Conservation (phyloP, 2,113 vertebrate species). For the Pituophis catenifer region DNA sequence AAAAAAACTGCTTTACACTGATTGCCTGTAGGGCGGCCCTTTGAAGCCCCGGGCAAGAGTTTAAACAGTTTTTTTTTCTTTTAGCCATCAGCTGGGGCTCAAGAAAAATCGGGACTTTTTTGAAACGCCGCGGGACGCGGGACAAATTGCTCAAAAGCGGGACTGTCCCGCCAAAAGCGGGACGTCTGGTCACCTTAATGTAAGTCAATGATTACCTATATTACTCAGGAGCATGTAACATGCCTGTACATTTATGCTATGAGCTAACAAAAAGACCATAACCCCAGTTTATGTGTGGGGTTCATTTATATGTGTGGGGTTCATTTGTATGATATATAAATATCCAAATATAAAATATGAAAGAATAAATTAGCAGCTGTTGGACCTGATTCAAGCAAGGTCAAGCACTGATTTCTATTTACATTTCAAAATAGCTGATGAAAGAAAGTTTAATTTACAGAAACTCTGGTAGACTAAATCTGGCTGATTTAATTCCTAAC, state of each 20-base stretch:
- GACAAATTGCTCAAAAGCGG: too few species aligned
- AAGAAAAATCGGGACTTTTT: too few species aligned
- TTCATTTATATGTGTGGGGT: not conserved
- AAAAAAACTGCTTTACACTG: too few species aligned
- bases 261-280: not conserved
- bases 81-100: too few species aligned
- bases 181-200: too few species aligned
- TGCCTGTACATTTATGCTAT: not conserved
- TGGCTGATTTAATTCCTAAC: not conserved
- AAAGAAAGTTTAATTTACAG: not conserved
- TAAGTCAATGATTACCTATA: not conserved
- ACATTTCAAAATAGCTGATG: not conserved
- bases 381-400: not conserved
- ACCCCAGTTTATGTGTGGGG: rapidly evolving
- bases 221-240: not conserved
- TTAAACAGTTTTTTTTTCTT: too few species aligned
- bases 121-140: too few species aligned
- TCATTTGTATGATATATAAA: not conserved
- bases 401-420: not conserved
- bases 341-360: not conserved
- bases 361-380: not conserved
- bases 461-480: not conserved
- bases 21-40: too few species aligned
- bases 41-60: too few species aligned
- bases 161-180: too few species aligned